Percentiles rank a stretch among this genome's conserved stretches.
phyloP scores from a whole-genome alignment of 2,888 invertebrate genomes.

The Xestoiulus laeticollis region DNA sequence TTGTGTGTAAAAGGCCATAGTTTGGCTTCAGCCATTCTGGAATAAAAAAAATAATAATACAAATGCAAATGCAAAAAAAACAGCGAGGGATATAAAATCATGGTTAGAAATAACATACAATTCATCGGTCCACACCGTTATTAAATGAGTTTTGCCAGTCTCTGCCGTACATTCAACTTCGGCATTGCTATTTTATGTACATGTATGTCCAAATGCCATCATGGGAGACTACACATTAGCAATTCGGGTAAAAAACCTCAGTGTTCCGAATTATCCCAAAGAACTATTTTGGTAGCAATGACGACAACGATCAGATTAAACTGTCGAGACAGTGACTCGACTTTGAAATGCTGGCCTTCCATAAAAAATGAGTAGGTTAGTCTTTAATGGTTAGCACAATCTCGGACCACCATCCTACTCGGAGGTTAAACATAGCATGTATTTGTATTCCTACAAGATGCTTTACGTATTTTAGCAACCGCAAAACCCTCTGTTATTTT shows the following conservation, averaged over 20 bases:
- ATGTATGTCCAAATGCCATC: background rate
- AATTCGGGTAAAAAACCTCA: background rate
- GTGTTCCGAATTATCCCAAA: background rate
- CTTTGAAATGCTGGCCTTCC: background rate
- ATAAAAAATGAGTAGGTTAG: background rate
- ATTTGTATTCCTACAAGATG: background rate
- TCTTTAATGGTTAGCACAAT: background rate
- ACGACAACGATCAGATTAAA: background rate
- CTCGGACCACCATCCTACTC: background rate
- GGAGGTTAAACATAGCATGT: background rate
- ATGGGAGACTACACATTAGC: background rate
- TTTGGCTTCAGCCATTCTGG: conserved; percentile 20
- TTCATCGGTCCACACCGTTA: background rate
- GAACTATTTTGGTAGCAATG: background rate
- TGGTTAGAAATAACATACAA: background rate
- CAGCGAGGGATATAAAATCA: background rate
- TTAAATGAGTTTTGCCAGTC: background rate
- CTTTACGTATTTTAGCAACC: background rate
- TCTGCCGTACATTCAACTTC: background rate
- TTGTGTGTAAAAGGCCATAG: conserved; percentile 50
- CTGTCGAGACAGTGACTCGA: background rate
- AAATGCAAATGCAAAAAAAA: background rate
- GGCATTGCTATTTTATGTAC: background rate
- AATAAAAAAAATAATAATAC: background rate
- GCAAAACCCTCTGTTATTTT: background rate